Conservation (phyloP, 2,113 vertebrate genomes). For the Melanocharis versteri region DNA sequence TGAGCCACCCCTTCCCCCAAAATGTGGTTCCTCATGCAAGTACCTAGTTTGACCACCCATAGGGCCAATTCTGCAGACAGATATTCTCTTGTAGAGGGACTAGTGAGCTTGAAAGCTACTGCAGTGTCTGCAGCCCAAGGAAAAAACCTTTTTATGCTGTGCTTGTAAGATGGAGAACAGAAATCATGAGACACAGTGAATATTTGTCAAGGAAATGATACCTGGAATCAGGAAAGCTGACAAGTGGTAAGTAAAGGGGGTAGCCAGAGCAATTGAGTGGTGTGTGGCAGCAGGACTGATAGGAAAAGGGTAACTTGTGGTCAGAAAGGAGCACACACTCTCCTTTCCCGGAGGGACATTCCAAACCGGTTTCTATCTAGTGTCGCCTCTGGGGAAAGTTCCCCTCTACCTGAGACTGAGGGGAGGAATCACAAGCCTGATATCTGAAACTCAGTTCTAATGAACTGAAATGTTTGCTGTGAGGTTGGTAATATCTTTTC, state of each 20-base stretch:
- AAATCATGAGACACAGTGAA: neutral
- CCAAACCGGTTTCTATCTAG: neutral
- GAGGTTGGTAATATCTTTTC: neutral
- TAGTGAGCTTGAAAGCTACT: neutral
- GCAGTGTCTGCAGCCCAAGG: neutral
- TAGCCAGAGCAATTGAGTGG: fast-evolving
- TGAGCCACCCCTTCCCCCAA: neutral
- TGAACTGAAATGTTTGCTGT: neutral
- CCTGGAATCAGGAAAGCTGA: neutral
- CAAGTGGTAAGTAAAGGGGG: neutral
- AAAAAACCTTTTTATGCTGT: neutral
- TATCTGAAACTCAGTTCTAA: neutral
- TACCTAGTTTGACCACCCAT: neutral
- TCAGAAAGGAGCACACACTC: neutral
- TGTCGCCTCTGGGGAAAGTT: neutral
- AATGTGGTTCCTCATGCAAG: neutral
- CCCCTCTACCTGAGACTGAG: neutral
- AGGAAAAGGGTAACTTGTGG: neutral
- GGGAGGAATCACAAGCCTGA: neutral
- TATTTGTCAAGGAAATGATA: neutral
- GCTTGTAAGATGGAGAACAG: neutral
- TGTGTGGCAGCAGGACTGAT: neutral
- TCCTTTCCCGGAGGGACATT: neutral
- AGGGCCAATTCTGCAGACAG: neutral
- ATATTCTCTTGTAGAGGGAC: neutral